phyloP scores from a whole-genome alignment of 1,140 invertebrate genomes.

The Dinoponera quadriceps region DNA sequence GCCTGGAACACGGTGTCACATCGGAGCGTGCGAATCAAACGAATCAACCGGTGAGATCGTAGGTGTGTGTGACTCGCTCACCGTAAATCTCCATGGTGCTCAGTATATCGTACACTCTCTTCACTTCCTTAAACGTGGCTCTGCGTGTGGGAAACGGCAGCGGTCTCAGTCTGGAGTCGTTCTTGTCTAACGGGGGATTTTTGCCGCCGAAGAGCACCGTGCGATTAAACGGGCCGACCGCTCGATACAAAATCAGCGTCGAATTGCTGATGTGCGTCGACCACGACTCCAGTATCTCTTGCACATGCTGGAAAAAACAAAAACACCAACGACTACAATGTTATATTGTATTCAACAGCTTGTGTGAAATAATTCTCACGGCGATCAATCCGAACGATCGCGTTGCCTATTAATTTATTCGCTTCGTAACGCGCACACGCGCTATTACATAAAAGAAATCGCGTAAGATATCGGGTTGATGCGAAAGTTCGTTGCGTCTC shows the following conservation, averaged over 20 bases:
- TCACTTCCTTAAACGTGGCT: slow-evolving; percentile 93
- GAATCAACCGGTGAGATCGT: not conserved
- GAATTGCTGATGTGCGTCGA: slow-evolving; percentile 88
- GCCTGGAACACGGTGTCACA: slow-evolving; percentile 80
- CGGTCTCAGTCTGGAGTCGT: slow-evolving; percentile 89
- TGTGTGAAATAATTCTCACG: not conserved
- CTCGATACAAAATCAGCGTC: slow-evolving; percentile 92
- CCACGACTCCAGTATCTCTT: slow-evolving; percentile 91
- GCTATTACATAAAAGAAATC: not conserved
- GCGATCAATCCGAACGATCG: not conserved
- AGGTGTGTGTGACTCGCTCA: slow-evolving; percentile 76
- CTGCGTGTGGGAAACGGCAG: slow-evolving; percentile 94
- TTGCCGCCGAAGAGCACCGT: slow-evolving; percentile 91
- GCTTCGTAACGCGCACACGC: not conserved
- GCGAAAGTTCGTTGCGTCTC: no score
- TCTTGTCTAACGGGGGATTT: slow-evolving; percentile 89
- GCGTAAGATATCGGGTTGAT: no score
- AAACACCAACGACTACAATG: slow-evolving; percentile 37
- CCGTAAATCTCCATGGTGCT: slow-evolving; percentile 92
- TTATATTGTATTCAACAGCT: not conserved
- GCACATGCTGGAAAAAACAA: slow-evolving; percentile 89
- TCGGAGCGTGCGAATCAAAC: not conserved
- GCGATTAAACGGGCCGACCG: slow-evolving; percentile 91
- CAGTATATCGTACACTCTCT: slow-evolving; percentile 90
- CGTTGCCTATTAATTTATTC: slow-evolving; percentile 13